These are phyloP conservation scores for Cervus canadensis DNA, from an alignment of 2,113 vertebrate genomes.

Conservation along the genomic window DNA sequence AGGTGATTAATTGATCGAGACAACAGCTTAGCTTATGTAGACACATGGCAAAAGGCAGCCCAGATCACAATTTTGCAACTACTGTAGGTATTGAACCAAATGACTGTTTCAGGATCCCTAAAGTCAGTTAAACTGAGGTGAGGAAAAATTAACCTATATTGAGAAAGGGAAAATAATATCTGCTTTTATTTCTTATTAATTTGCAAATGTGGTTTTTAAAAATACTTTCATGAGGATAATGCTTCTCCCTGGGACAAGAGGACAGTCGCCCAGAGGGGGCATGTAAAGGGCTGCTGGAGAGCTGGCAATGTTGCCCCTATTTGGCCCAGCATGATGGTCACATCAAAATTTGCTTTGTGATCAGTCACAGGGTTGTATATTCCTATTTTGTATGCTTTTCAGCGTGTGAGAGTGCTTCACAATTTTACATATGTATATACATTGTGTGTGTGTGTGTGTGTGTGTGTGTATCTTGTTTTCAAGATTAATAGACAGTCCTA, in stretches of 20 bases:
- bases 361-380: neutral
- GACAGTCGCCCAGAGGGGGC: neutral
- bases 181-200: neutral
- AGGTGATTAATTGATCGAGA: slow-evolving; percentile 18
- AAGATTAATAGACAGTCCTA: neutral
- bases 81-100: neutral
- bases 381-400: neutral
- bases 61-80: neutral
- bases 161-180: neutral
- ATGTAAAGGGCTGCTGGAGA: neutral
- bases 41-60: neutral
- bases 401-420: neutral
- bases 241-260: neutral
- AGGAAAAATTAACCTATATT: neutral
- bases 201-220: neutral
- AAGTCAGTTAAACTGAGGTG: neutral
- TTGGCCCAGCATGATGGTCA: too few species aligned
- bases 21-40: neutral
- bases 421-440: neutral
- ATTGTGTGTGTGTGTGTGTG: neutral
- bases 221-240: neutral
- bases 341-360: neutral
- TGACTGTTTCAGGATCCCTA: neutral
- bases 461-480: neutral
- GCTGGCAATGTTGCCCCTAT: too few species aligned